Evolutionary conservation across 2,113 vertebrate genomes (phyloP), one percentile per base, ranked within the genome.

Genomic region (Zingel zingel): DNA sequence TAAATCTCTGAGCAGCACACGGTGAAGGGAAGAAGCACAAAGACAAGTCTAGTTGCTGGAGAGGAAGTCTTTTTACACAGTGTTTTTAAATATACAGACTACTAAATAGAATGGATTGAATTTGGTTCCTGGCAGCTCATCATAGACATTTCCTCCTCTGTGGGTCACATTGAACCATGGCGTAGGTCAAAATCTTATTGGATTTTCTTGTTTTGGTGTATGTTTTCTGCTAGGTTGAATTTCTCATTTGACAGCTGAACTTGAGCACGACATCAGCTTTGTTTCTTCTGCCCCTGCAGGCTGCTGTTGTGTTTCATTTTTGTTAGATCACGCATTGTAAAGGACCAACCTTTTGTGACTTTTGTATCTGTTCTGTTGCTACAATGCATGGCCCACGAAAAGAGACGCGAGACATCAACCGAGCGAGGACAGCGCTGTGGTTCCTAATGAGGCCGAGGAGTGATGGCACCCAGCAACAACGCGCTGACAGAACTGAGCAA

Each of bases 371-470:
- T 18, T 58, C 3, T 48, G 71, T 54, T 70, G 69, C 56, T 48
- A 19, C 27, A 25, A 39, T 14, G 7, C 45, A 3, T 0, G 14
- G 48, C 18, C 27, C 43, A 15, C 7, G 1, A 50, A 51, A 30
- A 64, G 53, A 67, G 68, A 61, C 57, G 21, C 13, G 16, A 78
- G 76, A 73, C 61, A 7, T n/a, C 48, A 13, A 23, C 13, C 21
- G 78, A 16, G 86, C 68, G 91, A 77, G 69, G 93, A 94, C 90
- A 79, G 83, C 71, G 1, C 68, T 74, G 87, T 76, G 59, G 79
- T 65, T 81, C 70, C 61, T 88, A 84, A 91, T 83, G 91, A 83
- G 86, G 56, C 81, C 4, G 84, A 77, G 73, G 86, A 92, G 83
- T 78, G 88, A 89, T 23, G 36, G 73, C 65, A 43, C 73, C 39